phyloP scores from a whole-genome alignment of 1,140 invertebrate species.

The Amyelois transitella region DNA sequence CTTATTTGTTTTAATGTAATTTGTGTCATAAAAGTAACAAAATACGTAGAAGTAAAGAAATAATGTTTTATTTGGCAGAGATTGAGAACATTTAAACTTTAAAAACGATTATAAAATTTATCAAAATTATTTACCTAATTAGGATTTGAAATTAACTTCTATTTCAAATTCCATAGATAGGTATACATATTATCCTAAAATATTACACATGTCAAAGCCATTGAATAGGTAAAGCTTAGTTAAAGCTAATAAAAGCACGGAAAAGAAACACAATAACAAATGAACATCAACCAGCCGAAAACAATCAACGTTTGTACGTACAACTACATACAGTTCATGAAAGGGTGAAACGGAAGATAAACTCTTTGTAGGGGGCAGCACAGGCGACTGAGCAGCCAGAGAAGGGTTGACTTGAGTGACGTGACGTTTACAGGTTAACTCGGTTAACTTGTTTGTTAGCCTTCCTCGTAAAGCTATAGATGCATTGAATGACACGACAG shows the following conservation, averaged over 20 bases:
- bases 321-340: background rate
- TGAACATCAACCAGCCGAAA: background rate
- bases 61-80: too few relatives aligned
- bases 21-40: too few relatives aligned
- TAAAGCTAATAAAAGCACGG: background rate
- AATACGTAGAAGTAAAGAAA: too few relatives aligned
- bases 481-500: too few relatives aligned
- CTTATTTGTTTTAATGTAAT: background rate
- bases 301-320: background rate
- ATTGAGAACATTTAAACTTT: too few relatives aligned
- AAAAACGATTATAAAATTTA: too few relatives aligned
- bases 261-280: background rate
- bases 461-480: too few relatives aligned
- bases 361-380: background rate
- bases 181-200: too few relatives aligned
- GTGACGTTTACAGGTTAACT: conserved; percentile 53
- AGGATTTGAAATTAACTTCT: too few relatives aligned
- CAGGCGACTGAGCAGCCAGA: conserved; percentile 7
- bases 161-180: too few relatives aligned
- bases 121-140: too few relatives aligned
- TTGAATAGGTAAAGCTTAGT: background rate
- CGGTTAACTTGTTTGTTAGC: conserved; percentile 38
- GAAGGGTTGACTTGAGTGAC: conserved; percentile 39
- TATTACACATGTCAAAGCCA: too few relatives aligned
- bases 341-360: background rate